phyloP scores from a whole-genome alignment of 2,888 invertebrate genomes.

The Malthinus seriepunctatus region DNA sequence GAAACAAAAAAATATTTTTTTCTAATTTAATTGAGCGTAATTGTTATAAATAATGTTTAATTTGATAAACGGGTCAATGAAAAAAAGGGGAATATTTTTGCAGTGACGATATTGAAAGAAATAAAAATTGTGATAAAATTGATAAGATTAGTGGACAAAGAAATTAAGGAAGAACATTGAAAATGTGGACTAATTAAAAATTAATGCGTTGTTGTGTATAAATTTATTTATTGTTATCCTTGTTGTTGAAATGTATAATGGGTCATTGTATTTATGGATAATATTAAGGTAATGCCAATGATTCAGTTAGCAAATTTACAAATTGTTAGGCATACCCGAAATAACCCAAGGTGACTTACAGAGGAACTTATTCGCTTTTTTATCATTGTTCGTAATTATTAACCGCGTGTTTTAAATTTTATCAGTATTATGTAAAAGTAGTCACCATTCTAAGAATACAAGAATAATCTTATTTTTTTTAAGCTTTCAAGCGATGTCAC shows the following conservation, averaged over 20 bases:
- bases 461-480: background rate
- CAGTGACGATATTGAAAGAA: too few relatives aligned
- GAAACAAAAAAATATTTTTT: constrained; percentile 8
- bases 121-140: background rate
- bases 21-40: background rate
- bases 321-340: constrained; percentile 36
- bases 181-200: background rate
- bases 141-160: constrained; percentile 22
- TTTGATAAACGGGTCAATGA: constrained; percentile 16
- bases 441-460: too few relatives aligned
- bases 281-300: constrained; percentile 20
- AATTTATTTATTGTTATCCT: background rate
- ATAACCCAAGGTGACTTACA: constrained; percentile 41
- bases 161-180: constrained; percentile 17
- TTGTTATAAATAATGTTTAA: background rate
- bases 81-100: background rate
- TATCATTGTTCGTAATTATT: background rate
- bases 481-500: background rate
- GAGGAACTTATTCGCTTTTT: background rate
- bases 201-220: background rate
- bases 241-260: background rate
- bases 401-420: background rate
- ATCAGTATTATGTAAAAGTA: too few relatives aligned
- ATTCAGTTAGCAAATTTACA: constrained; percentile 35
- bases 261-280: background rate